Evolutionary conservation across 1,140 invertebrate species (phyloP), one percentile per base, ranked within the genome.

Genomic region (Heliconius eleuchia): DNA sequence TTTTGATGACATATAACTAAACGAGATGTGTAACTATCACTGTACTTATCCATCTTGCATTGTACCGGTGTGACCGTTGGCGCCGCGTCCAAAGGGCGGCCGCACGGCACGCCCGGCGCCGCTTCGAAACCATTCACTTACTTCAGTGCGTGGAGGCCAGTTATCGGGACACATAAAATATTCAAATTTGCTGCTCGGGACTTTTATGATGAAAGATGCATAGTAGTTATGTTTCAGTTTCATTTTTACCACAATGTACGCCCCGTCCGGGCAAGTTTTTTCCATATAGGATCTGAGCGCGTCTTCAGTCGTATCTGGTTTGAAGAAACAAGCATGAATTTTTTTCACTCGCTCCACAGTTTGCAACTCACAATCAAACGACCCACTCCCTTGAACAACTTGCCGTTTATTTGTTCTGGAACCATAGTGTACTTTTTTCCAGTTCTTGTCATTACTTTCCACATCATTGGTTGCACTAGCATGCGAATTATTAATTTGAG

Each of bases 101-200:
- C 46, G 42, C 73, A 74, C 42, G 73, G 52, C 30, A n/a, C 30
- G 16, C 39, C 71, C 72, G 75, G 52, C 66, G 75, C 74, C 72
- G 73, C 78, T 74, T 72, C 74, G 73, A 72, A 76, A 80, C n/a
- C 70, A 76, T 39, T 46, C 77, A 72, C 34, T 78, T 16, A 78
- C 19, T 73, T 78, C 52, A 34, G 74, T 76, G 19, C 74, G 3
- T 37, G 74, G 4, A 2, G 74, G 74, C 74, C 74, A 76, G 71
- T 73, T 73, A 39, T 9, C 9, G 3, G n/a, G 27, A 60, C 34
- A 19, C 30, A 73, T 57, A 7, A 73, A 74, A 42, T 46, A 66
- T 42, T 74, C 37, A 50, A 79, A 74, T n/a, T 70, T 42, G 46
- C 57, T 76, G 30, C n/a, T 66, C 42, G 57, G 57, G 30, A 76